These are phyloP conservation scores for Carassius auratus DNA, from an alignment of 2,113 vertebrate species.

Conservation along the genomic window DNA sequence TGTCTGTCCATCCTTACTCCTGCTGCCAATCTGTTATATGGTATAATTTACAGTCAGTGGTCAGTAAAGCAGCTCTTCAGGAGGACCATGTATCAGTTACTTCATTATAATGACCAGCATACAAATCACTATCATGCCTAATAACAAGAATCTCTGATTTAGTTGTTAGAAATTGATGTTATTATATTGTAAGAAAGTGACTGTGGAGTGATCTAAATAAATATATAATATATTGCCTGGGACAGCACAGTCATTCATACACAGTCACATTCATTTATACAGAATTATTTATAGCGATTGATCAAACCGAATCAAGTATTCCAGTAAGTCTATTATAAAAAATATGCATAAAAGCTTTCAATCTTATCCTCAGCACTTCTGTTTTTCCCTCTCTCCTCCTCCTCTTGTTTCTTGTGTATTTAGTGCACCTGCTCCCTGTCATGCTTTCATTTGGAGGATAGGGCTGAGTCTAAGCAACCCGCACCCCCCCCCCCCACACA, in stretches of 20 bases:
- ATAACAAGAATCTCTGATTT: neutral
- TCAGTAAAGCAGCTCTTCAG: too few relatives aligned
- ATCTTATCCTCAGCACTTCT: neutral
- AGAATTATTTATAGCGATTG: neutral
- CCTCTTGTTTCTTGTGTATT: neutral
- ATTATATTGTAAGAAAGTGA: neutral
- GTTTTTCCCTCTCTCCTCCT: neutral
- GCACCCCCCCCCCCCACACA: conserved; percentile 1
- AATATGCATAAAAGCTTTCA: neutral
- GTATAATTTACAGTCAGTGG: neutral
- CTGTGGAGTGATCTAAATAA: too few relatives aligned
- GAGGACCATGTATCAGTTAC: neutral
- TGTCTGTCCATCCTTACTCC: neutral
- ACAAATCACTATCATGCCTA: neutral
- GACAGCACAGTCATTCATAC: neutral
- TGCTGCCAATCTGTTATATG: neutral
- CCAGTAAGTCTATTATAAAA: neutral
- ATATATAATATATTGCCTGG: neutral
- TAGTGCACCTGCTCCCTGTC: conserved; percentile 41
- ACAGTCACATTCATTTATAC: neutral
- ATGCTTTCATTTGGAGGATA: conserved; percentile 4
- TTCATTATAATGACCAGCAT: neutral
- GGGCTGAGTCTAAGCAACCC: neutral
- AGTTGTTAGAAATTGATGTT: neutral
- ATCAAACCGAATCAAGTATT: neutral